Conservation (phyloP, 1,140 invertebrate species). For the Drosophila ananassae region DNA sequence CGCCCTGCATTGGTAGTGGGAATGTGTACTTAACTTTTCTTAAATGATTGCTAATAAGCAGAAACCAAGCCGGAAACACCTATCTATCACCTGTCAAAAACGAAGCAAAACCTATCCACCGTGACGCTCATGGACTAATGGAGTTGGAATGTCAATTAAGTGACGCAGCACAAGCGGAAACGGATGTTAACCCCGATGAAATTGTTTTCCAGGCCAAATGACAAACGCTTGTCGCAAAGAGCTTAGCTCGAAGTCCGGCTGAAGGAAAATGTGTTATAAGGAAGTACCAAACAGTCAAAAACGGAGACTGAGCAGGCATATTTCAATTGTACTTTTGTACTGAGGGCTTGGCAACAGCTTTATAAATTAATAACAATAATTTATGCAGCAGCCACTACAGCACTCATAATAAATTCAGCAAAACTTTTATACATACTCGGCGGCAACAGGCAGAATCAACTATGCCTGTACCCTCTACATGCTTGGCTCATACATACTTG, state of each 20-base stretch:
- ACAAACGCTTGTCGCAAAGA: slow-evolving; percentile 31
- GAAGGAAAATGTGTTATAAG: slow-evolving; percentile 6
- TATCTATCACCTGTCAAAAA: no score
- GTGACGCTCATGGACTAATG: slow-evolving; percentile 25
- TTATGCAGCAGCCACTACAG: slow-evolving; percentile 71
- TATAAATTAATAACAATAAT: slow-evolving; percentile 81
- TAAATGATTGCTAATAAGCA: no score
- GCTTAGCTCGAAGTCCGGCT: slow-evolving; percentile 5
- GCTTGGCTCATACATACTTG: background rate
- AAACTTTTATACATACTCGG: slow-evolving; percentile 67
- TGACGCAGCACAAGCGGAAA: slow-evolving; percentile 23
- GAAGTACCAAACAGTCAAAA: slow-evolving; percentile 23
- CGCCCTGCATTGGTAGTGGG: background rate
- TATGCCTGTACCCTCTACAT: slow-evolving; percentile 1
- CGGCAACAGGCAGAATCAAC: slow-evolving; percentile 48
- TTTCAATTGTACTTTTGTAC: slow-evolving; percentile 54
- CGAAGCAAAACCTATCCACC: slow-evolving; percentile 4
- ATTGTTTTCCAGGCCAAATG: slow-evolving; percentile 11
- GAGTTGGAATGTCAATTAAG: slow-evolving; percentile 34
- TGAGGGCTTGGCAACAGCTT: slow-evolving; percentile 56
- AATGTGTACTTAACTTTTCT: no score
- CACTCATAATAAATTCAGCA: slow-evolving; percentile 74
- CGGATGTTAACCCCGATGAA: slow-evolving; percentile 18
- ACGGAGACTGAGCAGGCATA: slow-evolving; percentile 41
- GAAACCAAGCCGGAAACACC: background rate